phyloP scores from a whole-genome alignment of 2,797 vertebrate species.

The Rhinoraja longicauda region DNA sequence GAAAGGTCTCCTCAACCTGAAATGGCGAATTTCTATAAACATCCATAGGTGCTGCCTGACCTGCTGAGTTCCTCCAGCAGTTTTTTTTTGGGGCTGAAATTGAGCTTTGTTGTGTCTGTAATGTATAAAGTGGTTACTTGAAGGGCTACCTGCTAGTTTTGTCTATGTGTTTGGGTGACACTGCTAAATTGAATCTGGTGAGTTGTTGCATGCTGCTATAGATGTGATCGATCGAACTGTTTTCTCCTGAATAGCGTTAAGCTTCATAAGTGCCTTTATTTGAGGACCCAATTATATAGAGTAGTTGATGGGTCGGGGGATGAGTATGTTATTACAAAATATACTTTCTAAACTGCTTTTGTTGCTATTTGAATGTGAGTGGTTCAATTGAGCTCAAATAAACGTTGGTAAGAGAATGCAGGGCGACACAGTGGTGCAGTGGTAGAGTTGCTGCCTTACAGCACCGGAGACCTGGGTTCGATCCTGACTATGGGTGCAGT shows the following conservation, averaged over 20 bases:
- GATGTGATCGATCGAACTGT: background rate
- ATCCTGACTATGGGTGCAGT: too few species aligned
- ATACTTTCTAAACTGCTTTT: background rate
- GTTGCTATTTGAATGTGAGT: background rate
- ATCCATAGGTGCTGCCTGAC: too few species aligned
- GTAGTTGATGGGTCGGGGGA: background rate
- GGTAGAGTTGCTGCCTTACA: too few species aligned
- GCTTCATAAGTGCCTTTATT: background rate
- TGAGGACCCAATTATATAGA: background rate
- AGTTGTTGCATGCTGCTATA: background rate
- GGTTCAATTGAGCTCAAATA: too few species aligned
- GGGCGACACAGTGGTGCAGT: too few species aligned
- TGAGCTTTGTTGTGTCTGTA: background rate
- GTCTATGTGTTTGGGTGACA: too few species aligned
- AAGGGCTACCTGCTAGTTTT: background rate
- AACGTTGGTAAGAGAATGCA: background rate
- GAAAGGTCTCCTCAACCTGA: too few species aligned
- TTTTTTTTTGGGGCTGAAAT: background rate
- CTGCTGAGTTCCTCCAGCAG: too few species aligned
- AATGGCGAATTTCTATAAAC: too few species aligned
- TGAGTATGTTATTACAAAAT: background rate
- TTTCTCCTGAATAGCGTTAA: background rate
- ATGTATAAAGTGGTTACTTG: background rate
- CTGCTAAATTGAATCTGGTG: background rate
- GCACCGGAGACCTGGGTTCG: too few species aligned